Evolutionary conservation across 2,888 invertebrate genomes (phyloP), one percentile per base, ranked within the genome.

Genomic region (Bembecia ichneumoniformis): DNA sequence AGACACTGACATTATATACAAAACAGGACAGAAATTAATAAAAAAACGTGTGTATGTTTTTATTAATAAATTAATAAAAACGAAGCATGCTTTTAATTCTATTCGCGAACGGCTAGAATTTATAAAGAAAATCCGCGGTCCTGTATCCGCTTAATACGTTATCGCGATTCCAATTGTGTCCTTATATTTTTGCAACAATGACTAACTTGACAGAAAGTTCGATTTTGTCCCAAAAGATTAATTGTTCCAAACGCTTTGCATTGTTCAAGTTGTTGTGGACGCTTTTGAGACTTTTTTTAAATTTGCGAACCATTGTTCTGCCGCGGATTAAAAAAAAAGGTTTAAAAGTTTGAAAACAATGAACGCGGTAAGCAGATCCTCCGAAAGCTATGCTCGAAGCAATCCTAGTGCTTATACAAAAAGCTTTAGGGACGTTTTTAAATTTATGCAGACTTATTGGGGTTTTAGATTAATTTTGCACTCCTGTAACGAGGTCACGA

Each of bases 261-360:
- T 82, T 82, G 81, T 79, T 66, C 67, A 64, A 58, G 57, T 67
- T 74, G 73, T 69, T 80, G 77, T 80, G 73, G 78, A 74, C 77
- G 77, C 68, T 72, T 76, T 72, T 62, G 66, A 71, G 62, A 71
- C 75, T 73, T 77, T 81, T 77, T 81, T 80, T 74, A 79, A 80
- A 75, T 72, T 74, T 75, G 62, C 69, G 58, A 63, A 65, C 76
- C 77, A 82, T 83, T 83, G 83, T 83, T 82, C 81, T 78, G 76
- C 63, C 56, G 59, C 68, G 75, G 73, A 72, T 77, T 81, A 70
- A 68, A 75, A 81, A n/a, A 79, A 78, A 82, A 78, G 68, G 61
- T 66, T 63, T 62, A 79, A 81, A 79, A 77, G 67, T 74, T 77
- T 64, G 68, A 67, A 61, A 58, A 59, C 63, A 63, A 58, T 58